Conservation (phyloP, 1,140 invertebrate species). For the Teleopsis dalmanni region DNA sequence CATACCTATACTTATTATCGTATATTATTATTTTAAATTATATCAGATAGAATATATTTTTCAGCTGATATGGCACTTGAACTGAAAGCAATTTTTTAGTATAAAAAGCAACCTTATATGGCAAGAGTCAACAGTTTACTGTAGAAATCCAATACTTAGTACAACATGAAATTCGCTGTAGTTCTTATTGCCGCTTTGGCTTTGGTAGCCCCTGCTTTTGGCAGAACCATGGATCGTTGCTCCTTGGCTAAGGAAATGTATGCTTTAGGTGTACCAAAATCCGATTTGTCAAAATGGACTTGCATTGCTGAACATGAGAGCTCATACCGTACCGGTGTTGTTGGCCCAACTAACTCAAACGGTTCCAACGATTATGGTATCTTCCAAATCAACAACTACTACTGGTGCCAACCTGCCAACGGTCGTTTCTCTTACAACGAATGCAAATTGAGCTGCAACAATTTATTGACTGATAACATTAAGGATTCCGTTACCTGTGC, state of each 20-base stretch:
- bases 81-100: no score
- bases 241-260: constrained; percentile 27
- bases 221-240: constrained; percentile 32
- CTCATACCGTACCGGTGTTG: constrained; percentile 1
- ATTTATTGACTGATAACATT: constrained; percentile 13
- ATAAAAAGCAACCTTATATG: no score
- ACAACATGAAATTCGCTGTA: constrained; percentile 21
- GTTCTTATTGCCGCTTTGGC: constrained; percentile 17
- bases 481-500: constrained; percentile 21
- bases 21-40: no score
- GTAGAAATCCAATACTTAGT: background rate
- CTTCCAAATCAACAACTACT: constrained; percentile 29
- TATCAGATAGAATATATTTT: no score
- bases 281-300: constrained; percentile 15
- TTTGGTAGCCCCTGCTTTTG: constrained; percentile 14
- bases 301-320: constrained; percentile 26
- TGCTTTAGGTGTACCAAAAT: constrained; percentile 6
- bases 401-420: constrained; percentile 25
- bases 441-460: constrained; percentile 7
- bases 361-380: constrained; percentile 28
- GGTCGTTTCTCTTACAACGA: constrained; percentile 21
- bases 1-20: no score
- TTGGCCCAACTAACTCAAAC: constrained; percentile 21
- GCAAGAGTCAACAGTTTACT: no score
- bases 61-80: no score